These are phyloP conservation scores for Oncorhynchus gorbuscha DNA, from an alignment of 2,113 vertebrate species.

Conservation along the genomic window DNA sequence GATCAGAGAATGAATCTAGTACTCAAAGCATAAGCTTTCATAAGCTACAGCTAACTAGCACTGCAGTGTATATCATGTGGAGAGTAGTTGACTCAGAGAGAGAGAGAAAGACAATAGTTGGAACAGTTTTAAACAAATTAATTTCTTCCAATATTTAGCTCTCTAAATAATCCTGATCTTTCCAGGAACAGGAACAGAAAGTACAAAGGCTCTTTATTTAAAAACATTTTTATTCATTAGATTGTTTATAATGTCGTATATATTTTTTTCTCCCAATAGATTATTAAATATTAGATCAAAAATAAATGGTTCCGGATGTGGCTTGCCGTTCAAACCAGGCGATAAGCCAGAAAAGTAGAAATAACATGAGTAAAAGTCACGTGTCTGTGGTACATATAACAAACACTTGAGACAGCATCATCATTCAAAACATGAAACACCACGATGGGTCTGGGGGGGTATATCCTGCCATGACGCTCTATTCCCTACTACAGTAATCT, in stretches of 20 bases:
- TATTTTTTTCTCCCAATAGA: conserved; percentile 53
- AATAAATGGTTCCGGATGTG: conserved; percentile 56
- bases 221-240: conserved; percentile 65
- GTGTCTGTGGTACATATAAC: conserved; percentile 35
- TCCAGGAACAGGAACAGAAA: not conserved
- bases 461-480: too few relatives aligned
- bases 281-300: conserved; percentile 70
- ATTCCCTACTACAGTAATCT: too few relatives aligned
- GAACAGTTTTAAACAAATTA: too few relatives aligned
- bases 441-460: conserved; percentile 10
- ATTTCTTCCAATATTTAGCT: too few relatives aligned
- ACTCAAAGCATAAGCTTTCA: too few relatives aligned
- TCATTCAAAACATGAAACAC: conserved; percentile 31
- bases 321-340: conserved; percentile 49
- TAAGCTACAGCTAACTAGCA: too few relatives aligned
- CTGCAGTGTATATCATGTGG: too few relatives aligned
- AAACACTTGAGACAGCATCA: conserved; percentile 37
- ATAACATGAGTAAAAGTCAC: conserved; percentile 25
- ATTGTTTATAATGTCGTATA: conserved; percentile 60
- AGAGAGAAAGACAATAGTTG: too few relatives aligned
- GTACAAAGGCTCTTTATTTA: conserved; percentile 39
- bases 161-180: too few relatives aligned
- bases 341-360: conserved; percentile 20
- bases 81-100: too few relatives aligned
- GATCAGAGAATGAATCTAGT: too few relatives aligned